Evolutionary conservation across 2,888 invertebrate genomes (phyloP).

Genomic region (Oscheius myriophilus): DNA sequence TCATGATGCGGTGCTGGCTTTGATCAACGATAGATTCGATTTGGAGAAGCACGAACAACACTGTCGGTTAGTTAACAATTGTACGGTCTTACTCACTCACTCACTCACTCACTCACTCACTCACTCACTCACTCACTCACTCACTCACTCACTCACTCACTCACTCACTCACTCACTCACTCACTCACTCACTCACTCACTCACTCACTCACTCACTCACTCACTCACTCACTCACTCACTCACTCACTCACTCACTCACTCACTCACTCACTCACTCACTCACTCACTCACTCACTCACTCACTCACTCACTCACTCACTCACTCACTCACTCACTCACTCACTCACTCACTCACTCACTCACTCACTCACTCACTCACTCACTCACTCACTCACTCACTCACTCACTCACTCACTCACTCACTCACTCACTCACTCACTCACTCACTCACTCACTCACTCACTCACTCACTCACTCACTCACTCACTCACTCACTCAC

Average conservation of each 20-base stretch:
- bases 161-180: background rate
- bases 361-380: too few relatives aligned
- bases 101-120: too few relatives aligned
- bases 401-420: background rate
- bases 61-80: slow-evolving; percentile 17
- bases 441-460: too few relatives aligned
- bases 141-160: background rate
- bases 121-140: too few relatives aligned
- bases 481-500: too few relatives aligned
- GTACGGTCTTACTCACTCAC: background rate
- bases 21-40: slow-evolving; percentile 29
- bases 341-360: background rate
- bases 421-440: too few relatives aligned
- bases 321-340: too few relatives aligned
- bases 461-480: background rate
- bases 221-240: background rate
- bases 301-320: background rate
- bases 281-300: background rate
- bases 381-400: too few relatives aligned
- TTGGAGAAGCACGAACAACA: slow-evolving; percentile 22
- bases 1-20: slow-evolving; percentile 20
- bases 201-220: background rate
- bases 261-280: background rate
- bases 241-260: background rate
- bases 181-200: background rate